Evolutionary conservation across 2,797 vertebrate genomes (phyloP).

Genomic region (Enteromius thamalakanensis): DNA sequence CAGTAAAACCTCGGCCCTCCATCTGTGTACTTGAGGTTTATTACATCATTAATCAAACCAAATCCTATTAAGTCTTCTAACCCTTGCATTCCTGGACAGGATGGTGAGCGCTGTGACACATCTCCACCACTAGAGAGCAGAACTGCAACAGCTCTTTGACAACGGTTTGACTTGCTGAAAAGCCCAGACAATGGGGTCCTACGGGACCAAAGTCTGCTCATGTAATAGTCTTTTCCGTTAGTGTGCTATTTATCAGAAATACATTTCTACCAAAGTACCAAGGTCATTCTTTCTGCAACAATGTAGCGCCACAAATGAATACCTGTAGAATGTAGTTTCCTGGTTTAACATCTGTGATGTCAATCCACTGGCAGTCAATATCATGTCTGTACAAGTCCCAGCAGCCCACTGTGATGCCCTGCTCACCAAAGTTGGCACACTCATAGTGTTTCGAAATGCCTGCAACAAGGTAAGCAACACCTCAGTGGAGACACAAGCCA

Average conservation of each 20-base stretch:
- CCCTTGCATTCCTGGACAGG: background rate
- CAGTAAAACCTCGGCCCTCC: background rate
- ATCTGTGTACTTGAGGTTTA: slow-evolving; percentile 16
- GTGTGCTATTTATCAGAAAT: background rate
- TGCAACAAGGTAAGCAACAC: slow-evolving; percentile 61
- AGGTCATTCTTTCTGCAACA: background rate
- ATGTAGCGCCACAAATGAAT: background rate
- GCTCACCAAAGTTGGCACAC: slow-evolving; percentile 98
- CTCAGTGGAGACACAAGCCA: background rate
- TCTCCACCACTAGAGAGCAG: slow-evolving; percentile 50
- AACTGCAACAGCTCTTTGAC: slow-evolving; percentile 5
- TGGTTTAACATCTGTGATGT: slow-evolving; percentile 92
- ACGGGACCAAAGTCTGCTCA: slow-evolving; percentile 47
- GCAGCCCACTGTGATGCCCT: slow-evolving; percentile 96
- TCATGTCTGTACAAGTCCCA: slow-evolving; percentile 96
- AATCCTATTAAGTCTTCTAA: slow-evolving; percentile 34
- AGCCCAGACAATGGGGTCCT: slow-evolving; percentile 42
- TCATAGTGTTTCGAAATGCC: slow-evolving; percentile 91
- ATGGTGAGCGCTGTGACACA: slow-evolving; percentile 10
- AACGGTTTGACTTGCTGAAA: background rate
- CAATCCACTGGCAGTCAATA: slow-evolving; percentile 98
- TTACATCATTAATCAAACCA: slow-evolving; percentile 31
- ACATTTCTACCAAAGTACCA: background rate
- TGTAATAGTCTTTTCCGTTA: background rate
- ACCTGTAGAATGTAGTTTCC: slow-evolving; percentile 98